Conservation (phyloP, 2,888 invertebrate genomes). For the Harmothoe impar region DNA sequence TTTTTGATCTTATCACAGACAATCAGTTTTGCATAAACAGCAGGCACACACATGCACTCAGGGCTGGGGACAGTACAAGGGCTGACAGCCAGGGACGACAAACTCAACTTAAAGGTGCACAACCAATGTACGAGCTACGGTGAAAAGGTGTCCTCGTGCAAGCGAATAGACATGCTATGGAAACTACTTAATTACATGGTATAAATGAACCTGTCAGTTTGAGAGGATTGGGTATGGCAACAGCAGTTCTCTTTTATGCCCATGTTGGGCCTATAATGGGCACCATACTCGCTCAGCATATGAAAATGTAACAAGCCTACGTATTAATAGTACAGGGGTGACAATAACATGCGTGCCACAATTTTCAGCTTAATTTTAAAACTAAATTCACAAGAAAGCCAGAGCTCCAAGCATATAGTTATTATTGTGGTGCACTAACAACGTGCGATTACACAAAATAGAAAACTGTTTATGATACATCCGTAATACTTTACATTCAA, state of each 20-base stretch:
- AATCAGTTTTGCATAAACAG: slow-evolving; percentile 43
- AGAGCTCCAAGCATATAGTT: too few species aligned
- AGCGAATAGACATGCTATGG: not conserved
- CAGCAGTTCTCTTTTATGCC: not conserved
- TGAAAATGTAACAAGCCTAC: not conserved
- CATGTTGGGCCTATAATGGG: not conserved
- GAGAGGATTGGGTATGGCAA: slow-evolving; percentile 1
- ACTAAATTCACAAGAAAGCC: too few species aligned
- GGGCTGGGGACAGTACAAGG: not conserved
- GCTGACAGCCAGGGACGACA: too few species aligned
- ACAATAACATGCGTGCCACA: not conserved
- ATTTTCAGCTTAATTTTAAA: too few species aligned
- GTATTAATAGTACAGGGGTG: not conserved
- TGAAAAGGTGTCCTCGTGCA: too few species aligned
- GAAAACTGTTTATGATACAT: slow-evolving; percentile 49
- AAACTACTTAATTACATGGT: not conserved
- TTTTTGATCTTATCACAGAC: slow-evolving; percentile 57
- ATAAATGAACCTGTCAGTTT: not conserved
- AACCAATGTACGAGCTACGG: too few species aligned
- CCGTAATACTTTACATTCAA: slow-evolving; percentile 41
- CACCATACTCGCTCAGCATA: slow-evolving; percentile 6
- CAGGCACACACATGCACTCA: slow-evolving; percentile 27
- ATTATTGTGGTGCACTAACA: too few species aligned
- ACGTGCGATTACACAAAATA: slow-evolving; percentile 1
- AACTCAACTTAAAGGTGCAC: too few species aligned